Conservation (phyloP, 2,113 vertebrate genomes). For the Vulpes lagopus region DNA sequence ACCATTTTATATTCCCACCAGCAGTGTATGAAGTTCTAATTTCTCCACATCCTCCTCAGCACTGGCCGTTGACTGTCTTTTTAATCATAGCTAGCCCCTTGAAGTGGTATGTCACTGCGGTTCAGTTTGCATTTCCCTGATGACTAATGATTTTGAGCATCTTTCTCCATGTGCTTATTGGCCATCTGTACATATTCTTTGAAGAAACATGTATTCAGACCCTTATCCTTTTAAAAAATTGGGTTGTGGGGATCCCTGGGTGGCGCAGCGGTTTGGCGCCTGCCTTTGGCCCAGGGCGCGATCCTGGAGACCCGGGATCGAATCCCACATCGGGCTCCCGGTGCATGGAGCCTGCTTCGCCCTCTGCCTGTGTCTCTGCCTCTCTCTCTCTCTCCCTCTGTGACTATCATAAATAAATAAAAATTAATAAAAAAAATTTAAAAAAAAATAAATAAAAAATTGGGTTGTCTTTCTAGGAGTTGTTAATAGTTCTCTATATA, state of each 20-base stretch:
- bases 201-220: neutral
- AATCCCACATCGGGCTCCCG: no score
- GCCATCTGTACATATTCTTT: neutral
- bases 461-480: neutral
- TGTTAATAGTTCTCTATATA: neutral
- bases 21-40: neutral
- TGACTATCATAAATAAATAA: no score
- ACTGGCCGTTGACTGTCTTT: neutral
- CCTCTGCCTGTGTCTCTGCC: no score
- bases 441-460: no score
- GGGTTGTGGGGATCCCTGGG: no score
- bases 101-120: neutral
- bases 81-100: neutral
- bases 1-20: neutral
- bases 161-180: neutral
- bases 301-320: no score
- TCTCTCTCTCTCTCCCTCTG: no score
- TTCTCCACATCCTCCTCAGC: neutral
- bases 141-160: slow-evolving; percentile 19
- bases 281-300: no score
- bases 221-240: neutral
- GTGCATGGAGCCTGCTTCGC: no score
- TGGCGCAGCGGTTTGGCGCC: no score
- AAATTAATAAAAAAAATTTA: no score
- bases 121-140: neutral